phyloP scores from a whole-genome alignment of 2,888 invertebrate species.

The Cloeon dipterum region DNA sequence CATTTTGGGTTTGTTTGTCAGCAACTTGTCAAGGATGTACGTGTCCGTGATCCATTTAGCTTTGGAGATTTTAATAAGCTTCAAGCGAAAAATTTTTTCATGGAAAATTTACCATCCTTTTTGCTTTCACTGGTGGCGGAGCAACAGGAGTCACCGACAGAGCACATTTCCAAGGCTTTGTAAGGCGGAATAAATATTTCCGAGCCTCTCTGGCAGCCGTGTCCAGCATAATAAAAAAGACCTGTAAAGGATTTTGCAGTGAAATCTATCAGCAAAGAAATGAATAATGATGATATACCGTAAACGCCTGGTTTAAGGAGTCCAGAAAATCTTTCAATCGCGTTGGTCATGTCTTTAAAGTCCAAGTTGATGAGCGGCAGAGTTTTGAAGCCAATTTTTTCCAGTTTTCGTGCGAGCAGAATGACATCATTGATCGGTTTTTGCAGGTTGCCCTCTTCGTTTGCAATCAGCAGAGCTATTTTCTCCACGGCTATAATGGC shows the following conservation, averaged over 20 bases:
- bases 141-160: too few relatives aligned
- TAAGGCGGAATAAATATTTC: too few relatives aligned
- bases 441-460: constrained; percentile 12
- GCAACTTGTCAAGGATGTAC: constrained; percentile 19
- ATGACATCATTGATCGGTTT: constrained; percentile 16
- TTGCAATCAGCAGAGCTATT: constrained; percentile 16
- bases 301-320: constrained; percentile 14
- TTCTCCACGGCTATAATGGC: constrained; percentile 10
- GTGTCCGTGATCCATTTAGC: too few relatives aligned
- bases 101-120: too few relatives aligned
- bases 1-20: constrained; percentile 22
- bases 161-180: too few relatives aligned
- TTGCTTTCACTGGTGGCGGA: too few relatives aligned
- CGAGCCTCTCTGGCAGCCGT: neutral
- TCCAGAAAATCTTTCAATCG: constrained; percentile 13
- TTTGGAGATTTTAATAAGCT: too few relatives aligned
- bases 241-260: neutral
- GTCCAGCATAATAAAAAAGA: neutral
- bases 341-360: constrained; percentile 15
- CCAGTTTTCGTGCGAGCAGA: constrained; percentile 12
- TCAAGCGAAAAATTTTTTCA: too few relatives aligned
- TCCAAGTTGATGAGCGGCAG: constrained; percentile 15
- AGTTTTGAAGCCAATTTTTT: constrained; percentile 15
- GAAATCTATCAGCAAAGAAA: too few relatives aligned
- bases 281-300: constrained; percentile 14